Conservation (phyloP, 2,888 invertebrate genomes). For the Saturnia pavonia region DNA sequence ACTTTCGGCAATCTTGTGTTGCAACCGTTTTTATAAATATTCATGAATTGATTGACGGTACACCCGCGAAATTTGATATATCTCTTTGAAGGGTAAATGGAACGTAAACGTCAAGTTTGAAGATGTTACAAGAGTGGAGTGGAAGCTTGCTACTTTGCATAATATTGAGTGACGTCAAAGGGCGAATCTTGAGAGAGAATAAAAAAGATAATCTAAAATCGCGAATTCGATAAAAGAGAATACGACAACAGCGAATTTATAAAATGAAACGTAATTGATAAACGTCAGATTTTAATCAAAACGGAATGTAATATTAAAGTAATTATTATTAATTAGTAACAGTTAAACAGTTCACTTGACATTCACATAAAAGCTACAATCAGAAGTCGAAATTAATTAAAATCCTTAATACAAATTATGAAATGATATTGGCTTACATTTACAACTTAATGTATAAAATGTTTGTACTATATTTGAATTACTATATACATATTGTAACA, state of each 20-base stretch:
- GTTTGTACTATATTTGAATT: not conserved
- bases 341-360: not conserved
- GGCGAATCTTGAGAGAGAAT: constrained; percentile 22
- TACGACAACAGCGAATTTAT: not conserved
- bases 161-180: constrained; percentile 41
- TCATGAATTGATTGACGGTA: constrained; percentile 25
- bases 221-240: not conserved
- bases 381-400: not conserved
- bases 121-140: constrained; percentile 38
- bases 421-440: not conserved
- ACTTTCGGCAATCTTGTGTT: not conserved
- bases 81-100: constrained; percentile 26
- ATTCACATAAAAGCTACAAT: not conserved
- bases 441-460: not conserved
- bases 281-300: constrained; percentile 11
- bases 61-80: constrained; percentile 27
- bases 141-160: constrained; percentile 42
- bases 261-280: not conserved
- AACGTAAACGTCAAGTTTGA: constrained; percentile 30
- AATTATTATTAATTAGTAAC: not conserved
- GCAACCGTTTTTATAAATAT: constrained; percentile 15
- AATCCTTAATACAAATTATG: not conserved
- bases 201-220: not conserved
- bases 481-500: too few species aligned
- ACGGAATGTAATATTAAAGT: constrained; percentile 8